Evolutionary conservation across 2,113 vertebrate species (phyloP), one percentile per base, ranked within the genome.

Genomic region (Etheostoma cragini): DNA sequence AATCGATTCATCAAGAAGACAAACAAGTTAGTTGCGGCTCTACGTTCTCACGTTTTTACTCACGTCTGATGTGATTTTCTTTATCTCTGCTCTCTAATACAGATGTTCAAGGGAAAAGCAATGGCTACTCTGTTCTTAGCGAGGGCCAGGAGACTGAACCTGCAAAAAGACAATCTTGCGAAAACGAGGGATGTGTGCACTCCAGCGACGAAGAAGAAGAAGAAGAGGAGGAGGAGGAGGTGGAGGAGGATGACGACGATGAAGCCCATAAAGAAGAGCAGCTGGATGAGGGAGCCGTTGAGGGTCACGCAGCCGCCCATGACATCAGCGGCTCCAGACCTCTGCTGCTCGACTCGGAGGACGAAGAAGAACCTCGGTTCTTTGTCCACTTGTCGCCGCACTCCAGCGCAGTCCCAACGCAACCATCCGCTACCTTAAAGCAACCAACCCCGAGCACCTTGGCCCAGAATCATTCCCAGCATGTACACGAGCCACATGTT

Each of bases 191-290:
- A 84, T 98, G 96, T 45, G 94, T 97, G 89, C 97, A 99, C 88
- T 99, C 98, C 91, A 99, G 97, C 0, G 98, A 99, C 50, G 98
- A 97, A 49, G 97, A 99, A 0, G 88, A 91, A n/a, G 96, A 95
- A 13, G 95, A 96, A 13, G 95, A 96, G 0, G 89, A 91, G 3
- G 26, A 26, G 3, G 26, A 26, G 26, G 26, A 2, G 35, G 96
- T 95, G 17, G 96, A 96, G n/a, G 96, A n/a, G n/a, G n/a, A n/a
- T n/a, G n/a, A n/a, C n/a, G n/a, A n/a, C n/a, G n/a, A 96, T 3
- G 89, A 83, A 22, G 56, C 47, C 11, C 26, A 68, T n/a, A 54
- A 83, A 21, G 86, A 90, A 3, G 64, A 90, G 62, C 70, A 78
- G 72, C 58, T 84, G 60, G 84, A 88, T 1, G 26, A 21, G 0